These are phyloP conservation scores for Phylloscopus trochiloides DNA, from an alignment of 2,113 vertebrate genomes.

Conservation along the genomic window DNA sequence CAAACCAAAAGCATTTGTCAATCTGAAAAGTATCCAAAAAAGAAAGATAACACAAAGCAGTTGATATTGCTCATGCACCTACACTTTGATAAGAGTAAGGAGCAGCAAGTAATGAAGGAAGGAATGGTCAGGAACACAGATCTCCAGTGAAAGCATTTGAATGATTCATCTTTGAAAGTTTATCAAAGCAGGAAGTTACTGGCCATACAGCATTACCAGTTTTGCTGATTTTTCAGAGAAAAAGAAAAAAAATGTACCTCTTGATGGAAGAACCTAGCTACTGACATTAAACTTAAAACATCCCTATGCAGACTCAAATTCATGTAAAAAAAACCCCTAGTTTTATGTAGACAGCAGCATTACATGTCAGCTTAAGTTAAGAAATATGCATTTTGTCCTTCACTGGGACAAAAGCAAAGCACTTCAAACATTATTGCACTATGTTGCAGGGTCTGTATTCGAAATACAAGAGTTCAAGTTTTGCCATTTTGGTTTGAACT, in stretches of 20 bases:
- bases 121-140: neutral
- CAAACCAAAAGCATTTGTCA: neutral
- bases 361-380: neutral
- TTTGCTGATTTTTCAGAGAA: neutral
- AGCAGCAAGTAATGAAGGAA: neutral
- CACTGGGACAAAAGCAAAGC: neutral
- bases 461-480: neutral
- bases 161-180: neutral
- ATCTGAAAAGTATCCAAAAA: neutral
- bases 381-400: neutral
- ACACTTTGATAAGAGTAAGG: neutral
- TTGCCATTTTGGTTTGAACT: neutral
- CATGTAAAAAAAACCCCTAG: neutral
- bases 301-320: neutral
- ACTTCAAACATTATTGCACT: neutral
- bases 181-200: neutral
- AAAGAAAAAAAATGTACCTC: neutral
- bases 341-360: neutral
- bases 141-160: neutral
- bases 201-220: neutral
- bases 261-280: neutral
- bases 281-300: neutral
- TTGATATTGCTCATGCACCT: neutral
- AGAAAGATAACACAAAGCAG: neutral
- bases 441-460: neutral